Conservation (phyloP, 2,888 invertebrate genomes). For the Dione vanillae region DNA sequence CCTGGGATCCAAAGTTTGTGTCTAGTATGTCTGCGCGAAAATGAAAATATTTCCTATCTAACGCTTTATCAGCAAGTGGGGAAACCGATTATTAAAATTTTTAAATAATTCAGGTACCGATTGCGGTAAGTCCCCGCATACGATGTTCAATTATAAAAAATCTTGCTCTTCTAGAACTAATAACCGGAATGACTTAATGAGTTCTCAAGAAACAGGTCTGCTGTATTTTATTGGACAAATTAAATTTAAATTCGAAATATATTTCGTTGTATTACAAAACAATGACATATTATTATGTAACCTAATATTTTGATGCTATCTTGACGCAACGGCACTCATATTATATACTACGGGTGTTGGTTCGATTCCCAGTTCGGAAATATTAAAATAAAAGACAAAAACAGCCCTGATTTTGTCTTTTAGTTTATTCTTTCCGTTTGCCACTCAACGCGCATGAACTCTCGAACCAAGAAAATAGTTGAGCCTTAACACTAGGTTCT, state of each 20-base stretch:
- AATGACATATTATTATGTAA: not conserved
- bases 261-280: not conserved
- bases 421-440: too few relatives aligned
- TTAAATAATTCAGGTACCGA: not conserved
- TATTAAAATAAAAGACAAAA: too few relatives aligned
- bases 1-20: not conserved
- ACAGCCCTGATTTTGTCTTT: too few relatives aligned
- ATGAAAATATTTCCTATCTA: too few relatives aligned
- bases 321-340: too few relatives aligned
- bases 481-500: too few relatives aligned
- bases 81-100: too few relatives aligned
- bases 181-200: constrained; percentile 25
- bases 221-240: constrained; percentile 5
- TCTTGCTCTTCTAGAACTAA: not conserved
- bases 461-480: too few relatives aligned
- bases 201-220: constrained; percentile 13
- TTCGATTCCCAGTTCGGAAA: too few relatives aligned
- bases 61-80: too few relatives aligned
- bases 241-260: not conserved
- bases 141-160: constrained; percentile 21
- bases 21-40: too few relatives aligned
- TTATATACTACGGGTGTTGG: not conserved
- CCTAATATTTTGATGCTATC: not conserved
- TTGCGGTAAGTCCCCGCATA: constrained; percentile 13
- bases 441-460: too few relatives aligned